A percentile compares a stretch with the other conserved stretches of the same genome.
phyloP scores from a whole-genome alignment of 2,888 invertebrate species.

The Drosophila dives region DNA sequence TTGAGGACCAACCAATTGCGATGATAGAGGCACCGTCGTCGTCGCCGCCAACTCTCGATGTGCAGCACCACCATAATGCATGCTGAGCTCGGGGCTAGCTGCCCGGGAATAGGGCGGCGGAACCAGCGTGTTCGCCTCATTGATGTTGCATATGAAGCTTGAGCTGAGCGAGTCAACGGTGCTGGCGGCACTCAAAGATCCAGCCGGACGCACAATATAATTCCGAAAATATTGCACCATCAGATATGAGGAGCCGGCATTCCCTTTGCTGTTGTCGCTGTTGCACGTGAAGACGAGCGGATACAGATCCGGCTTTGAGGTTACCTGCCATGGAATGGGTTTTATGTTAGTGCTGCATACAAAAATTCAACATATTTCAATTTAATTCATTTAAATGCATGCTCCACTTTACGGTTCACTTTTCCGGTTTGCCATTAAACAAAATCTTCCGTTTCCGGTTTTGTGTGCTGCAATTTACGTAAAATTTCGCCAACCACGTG shows the following conservation, averaged over 20 bases:
- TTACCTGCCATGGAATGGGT: constrained; percentile 87
- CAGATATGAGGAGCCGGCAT: constrained; percentile 89
- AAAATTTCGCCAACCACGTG: neutral
- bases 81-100: constrained; percentile 88
- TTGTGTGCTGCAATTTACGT: neutral
- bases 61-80: constrained; percentile 58
- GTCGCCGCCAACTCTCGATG: constrained; percentile 25
- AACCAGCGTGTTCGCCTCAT: constrained; percentile 93
- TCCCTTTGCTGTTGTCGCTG: constrained; percentile 88
- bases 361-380: neutral
- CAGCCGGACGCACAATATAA: constrained; percentile 90
- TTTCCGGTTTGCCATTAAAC: neutral
- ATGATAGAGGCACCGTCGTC: neutral
- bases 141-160: constrained; percentile 93
- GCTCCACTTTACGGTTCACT: neutral
- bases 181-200: constrained; percentile 93
- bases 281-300: constrained; percentile 93
- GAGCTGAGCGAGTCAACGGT: constrained; percentile 94
- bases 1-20: constrained; percentile 54
- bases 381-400: neutral
- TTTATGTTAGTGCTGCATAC: neutral
- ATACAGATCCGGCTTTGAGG: constrained; percentile 93
- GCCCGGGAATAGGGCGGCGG: constrained; percentile 94
- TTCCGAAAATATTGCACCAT: constrained; percentile 94
- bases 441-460: neutral